These are phyloP conservation scores for Turdus rufiventris DNA, from an alignment of 2,113 vertebrate genomes.

Conservation along the genomic window DNA sequence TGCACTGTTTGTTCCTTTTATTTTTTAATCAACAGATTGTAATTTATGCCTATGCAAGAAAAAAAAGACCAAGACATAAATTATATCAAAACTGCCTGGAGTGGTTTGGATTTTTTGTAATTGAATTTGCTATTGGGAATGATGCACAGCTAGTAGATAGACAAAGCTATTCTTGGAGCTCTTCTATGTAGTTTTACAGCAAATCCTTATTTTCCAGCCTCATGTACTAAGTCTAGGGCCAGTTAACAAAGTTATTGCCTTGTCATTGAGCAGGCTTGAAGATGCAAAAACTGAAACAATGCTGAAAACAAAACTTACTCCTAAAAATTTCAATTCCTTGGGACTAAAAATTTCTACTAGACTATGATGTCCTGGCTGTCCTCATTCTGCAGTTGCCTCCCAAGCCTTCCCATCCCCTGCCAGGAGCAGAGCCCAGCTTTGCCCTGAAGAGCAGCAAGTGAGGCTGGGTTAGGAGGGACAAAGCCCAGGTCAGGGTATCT, in stretches of 20 bases:
- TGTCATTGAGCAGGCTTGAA: accelerated
- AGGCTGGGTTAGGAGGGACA: background rate
- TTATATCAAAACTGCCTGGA: background rate
- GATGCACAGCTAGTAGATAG: background rate
- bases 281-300: background rate
- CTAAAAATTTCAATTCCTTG: background rate
- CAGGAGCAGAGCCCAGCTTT: background rate
- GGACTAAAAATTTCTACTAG: background rate
- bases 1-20: slow-evolving; percentile 69
- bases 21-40: slow-evolving; percentile 70
- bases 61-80: slow-evolving; percentile 67
- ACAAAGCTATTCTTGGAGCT: background rate
- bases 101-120: background rate
- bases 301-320: background rate
- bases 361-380: background rate
- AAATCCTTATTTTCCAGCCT: background rate
- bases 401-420: background rate
- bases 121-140: background rate
- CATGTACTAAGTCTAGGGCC: background rate
- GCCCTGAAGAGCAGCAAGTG: accelerated
- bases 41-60: slow-evolving; percentile 79
- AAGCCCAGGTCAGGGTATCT: background rate
- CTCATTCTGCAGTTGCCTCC: background rate
- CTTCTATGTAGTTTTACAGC: background rate
- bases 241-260: background rate